Evolutionary conservation across 1,140 invertebrate genomes (phyloP).

Genomic region (Rhynchophorus ferrugineus): DNA sequence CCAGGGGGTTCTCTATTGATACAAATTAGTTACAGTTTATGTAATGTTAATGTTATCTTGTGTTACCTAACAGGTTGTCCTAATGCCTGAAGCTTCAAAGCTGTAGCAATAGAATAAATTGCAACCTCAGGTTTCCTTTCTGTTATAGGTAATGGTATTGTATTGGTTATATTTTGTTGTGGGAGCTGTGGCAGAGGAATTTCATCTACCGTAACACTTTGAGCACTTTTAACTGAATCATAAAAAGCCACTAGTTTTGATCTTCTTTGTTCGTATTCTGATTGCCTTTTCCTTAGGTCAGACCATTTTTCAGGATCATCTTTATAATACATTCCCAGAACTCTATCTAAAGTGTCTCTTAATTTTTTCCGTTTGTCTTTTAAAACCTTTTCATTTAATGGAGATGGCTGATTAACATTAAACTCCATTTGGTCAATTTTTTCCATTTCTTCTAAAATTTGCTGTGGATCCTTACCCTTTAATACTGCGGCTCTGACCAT

Average conservation of each 20-base stretch:
- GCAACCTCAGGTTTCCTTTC: constrained; percentile 41
- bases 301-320: constrained; percentile 92
- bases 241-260: constrained; percentile 83
- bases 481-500: constrained; percentile 93
- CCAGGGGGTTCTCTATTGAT: constrained; percentile 64
- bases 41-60: background rate
- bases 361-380: constrained; percentile 95
- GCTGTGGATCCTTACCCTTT: constrained; percentile 94
- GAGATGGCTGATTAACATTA: constrained; percentile 87
- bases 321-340: constrained; percentile 93
- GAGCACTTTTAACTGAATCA: constrained; percentile 90
- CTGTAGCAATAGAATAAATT: constrained; percentile 40
- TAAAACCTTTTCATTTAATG: constrained; percentile 91
- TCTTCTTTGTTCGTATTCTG: constrained; percentile 87
- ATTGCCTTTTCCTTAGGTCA: constrained; percentile 82
- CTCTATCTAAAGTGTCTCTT: constrained; percentile 88
- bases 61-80: constrained; percentile 22
- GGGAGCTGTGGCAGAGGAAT: constrained; percentile 76
- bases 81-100: constrained; percentile 37
- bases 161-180: constrained; percentile 43
- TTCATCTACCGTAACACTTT: constrained; percentile 93
- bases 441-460: constrained; percentile 91
- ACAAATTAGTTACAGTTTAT: background rate
- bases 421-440: constrained; percentile 98
- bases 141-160: constrained; percentile 65